Conservation (phyloP, 2,888 invertebrate species). For the Myopa tessellatipennis region DNA sequence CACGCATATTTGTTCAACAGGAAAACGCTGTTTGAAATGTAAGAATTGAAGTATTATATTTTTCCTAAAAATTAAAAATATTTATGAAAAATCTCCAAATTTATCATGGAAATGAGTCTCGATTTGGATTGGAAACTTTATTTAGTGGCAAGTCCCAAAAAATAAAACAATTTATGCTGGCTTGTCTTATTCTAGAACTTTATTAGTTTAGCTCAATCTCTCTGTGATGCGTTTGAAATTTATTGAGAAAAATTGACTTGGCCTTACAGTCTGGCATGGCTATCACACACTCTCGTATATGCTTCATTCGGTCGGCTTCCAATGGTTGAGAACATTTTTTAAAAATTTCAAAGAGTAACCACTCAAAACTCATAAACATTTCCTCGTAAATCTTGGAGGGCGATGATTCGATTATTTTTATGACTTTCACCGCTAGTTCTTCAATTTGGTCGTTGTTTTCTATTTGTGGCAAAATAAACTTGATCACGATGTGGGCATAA, state of each 20-base stretch:
- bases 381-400: constrained; percentile 56
- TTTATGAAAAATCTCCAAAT: no score
- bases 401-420: constrained; percentile 55
- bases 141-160: no score
- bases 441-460: constrained; percentile 53
- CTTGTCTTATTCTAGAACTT: no score
- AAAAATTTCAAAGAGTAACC: constrained; percentile 53
- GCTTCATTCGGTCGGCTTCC: constrained; percentile 47
- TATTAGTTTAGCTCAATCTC: constrained; percentile 40
- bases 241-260: constrained; percentile 54
- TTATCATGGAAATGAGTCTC: no score
- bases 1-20: no score
- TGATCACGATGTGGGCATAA: constrained; percentile 56
- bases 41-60: no score
- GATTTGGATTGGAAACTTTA: no score
- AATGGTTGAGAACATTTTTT: constrained; percentile 49
- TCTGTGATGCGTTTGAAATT: constrained; percentile 52
- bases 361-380: constrained; percentile 56
- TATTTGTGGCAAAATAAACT: constrained; percentile 53
- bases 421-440: constrained; percentile 53
- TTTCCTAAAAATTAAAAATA: no score
- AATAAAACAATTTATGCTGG: no score
- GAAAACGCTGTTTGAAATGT: no score
- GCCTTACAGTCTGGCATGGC: constrained; percentile 56
- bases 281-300: constrained; percentile 50